Base-by-base conservation (phyloP, 2,113 vertebrate genomes). In the Notarius lentiginosus region DNA sequence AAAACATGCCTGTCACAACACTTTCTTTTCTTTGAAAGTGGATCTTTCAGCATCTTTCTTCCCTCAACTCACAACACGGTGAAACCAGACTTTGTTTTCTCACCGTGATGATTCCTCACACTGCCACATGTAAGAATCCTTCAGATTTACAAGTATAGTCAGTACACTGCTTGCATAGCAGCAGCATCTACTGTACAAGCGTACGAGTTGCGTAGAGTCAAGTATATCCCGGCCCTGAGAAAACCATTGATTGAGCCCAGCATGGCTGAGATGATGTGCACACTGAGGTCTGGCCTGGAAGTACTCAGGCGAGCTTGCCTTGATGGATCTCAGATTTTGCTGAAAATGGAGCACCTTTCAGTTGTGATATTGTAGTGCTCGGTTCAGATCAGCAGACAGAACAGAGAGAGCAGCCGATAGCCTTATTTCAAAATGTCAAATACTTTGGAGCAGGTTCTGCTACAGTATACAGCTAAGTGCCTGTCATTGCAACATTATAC, bases 401-500 rank as follows among this genome's bases (percentile, higher is more conserved):
- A 4, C 41, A 24, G n/a, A 27, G 58, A 55, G 17, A 47, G 10
- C 41, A 75, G 20, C 72, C 20, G 10, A 47, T 22, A n/a, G 51
- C 15, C 27, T 6, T 66, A 58, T 12, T 49, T 49, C 24, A 27
- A 24, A 18, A n/a, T 47, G 34, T 61, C 18, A 12, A 8, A 63
- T 20, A 47, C 27, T 77, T 60, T 27, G 63, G 34, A 6, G 77
- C 22, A 72, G n/a, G 11, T 60, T 72, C 15, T 85, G 22, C 41
- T 7, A 30, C 17, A 82, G 34, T 20, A 24, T 20, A n/a, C 51
- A 49, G 85, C 27, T 56, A 68, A 65, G 12, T 49, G 41, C 6
- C 75, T 79, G 63, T 27, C 30, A 49, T 49, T 24, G 3, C 18
- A 55, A 79, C 30, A 56, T 85, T n/a, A 83, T 30, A 73, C 86